Percentiles rank a stretch among this genome's conserved stretches.
Conservation (phyloP, 1,140 invertebrate species). For the Euglossa dilemma region DNA sequence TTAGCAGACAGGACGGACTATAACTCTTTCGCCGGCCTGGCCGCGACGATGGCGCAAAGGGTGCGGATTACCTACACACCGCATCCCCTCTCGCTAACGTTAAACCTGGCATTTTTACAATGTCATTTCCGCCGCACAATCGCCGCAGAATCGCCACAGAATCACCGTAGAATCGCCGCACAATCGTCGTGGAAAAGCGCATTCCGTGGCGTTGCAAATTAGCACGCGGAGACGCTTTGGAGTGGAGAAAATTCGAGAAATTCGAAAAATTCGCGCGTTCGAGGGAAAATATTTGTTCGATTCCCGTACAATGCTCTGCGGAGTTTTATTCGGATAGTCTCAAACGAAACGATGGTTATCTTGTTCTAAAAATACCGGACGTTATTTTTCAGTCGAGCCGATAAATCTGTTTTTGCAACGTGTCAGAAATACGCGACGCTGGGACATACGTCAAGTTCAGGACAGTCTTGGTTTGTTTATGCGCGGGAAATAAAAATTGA, state of each 20-base stretch:
- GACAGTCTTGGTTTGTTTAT: too few relatives aligned
- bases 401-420: too few relatives aligned
- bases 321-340: too few relatives aligned
- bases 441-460: too few relatives aligned
- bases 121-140: not conserved
- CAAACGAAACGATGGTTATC: too few relatives aligned
- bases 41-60: not conserved
- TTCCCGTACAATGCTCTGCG: too few relatives aligned
- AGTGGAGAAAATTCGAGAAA: too few relatives aligned
- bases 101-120: constrained; percentile 25
- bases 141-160: not conserved
- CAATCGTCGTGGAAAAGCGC: not conserved
- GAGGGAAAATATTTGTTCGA: too few relatives aligned
- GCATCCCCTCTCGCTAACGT: not conserved
- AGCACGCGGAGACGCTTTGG: not conserved
- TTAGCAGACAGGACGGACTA: constrained; percentile 31
- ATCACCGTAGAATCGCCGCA: not conserved
- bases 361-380: too few relatives aligned
- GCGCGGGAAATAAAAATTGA: too few relatives aligned
- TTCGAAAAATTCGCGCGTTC: not conserved
- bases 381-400: too few relatives aligned
- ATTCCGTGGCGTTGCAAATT: not conserved
- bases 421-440: too few relatives aligned
- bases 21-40: constrained; percentile 35
- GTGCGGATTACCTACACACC: constrained; percentile 1